These are phyloP conservation scores for Malacoctenus gilli DNA, from an alignment of 2,797 vertebrate genomes.

Conservation along the genomic window DNA sequence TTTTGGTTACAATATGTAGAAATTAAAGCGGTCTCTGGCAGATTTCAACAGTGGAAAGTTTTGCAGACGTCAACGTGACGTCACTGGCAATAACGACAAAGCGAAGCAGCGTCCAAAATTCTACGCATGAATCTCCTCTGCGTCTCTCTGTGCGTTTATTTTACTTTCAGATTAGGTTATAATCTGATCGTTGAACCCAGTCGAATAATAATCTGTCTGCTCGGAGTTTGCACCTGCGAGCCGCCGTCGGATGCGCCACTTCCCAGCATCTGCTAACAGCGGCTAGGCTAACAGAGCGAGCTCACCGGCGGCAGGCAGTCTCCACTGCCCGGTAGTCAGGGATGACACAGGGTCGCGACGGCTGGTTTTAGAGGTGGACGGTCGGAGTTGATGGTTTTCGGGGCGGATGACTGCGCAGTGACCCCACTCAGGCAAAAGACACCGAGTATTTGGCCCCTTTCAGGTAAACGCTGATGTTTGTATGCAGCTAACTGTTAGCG, in stretches of 20 bases:
- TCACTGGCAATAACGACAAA: background rate
- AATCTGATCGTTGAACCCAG: background rate
- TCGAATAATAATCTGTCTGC: background rate
- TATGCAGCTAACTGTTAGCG: background rate
- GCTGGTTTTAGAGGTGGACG: background rate
- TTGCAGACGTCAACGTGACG: conserved; percentile 53
- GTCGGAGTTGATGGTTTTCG: conserved; percentile 29
- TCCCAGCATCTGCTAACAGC: conserved; percentile 41
- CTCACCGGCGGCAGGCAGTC: conserved; percentile 20
- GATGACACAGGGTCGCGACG: background rate
- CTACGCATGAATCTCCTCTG: background rate
- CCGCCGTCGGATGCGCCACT: background rate
- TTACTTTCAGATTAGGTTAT: background rate
- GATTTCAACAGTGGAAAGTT: conserved; percentile 6
- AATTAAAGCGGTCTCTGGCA: background rate
- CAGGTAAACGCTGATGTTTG: background rate
- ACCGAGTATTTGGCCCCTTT: background rate
- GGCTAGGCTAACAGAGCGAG: conserved; percentile 41
- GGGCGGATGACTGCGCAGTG: conserved; percentile 7
- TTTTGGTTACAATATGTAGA: too few relatives aligned
- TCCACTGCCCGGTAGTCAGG: background rate
- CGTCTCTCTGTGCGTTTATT: background rate
- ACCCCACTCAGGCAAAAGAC: too few relatives aligned
- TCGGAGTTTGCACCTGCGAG: background rate
- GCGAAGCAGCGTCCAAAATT: background rate